Evolutionary conservation across 1,140 invertebrate species (phyloP).

Genomic region (Cydia pomonella): DNA sequence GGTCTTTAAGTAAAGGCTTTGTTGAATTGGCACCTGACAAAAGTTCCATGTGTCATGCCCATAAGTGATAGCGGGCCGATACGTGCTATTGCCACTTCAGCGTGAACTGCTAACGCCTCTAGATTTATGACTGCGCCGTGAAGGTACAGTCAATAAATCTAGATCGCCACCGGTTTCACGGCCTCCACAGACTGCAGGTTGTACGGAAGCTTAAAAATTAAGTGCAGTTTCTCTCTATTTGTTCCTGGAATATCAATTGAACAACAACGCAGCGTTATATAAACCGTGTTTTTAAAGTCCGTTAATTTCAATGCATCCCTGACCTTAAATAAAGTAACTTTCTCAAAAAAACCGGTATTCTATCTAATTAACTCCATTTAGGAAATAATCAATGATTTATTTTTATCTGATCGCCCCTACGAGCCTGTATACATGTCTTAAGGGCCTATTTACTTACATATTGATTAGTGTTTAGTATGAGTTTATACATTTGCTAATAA

Average conservation of each 20-base stretch:
- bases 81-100: constrained; percentile 42
- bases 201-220: not conserved
- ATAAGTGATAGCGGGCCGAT: constrained; percentile 38
- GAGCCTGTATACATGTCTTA: too few relatives aligned
- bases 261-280: too few relatives aligned
- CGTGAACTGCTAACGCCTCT: constrained; percentile 42
- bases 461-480: too few relatives aligned
- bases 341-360: too few relatives aligned
- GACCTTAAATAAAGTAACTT: too few relatives aligned
- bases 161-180: constrained; percentile 7
- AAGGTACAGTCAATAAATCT: constrained; percentile 44
- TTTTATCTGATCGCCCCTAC: too few relatives aligned
- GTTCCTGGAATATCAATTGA: not conserved
- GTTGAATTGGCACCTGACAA: constrained; percentile 32
- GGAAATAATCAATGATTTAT: too few relatives aligned
- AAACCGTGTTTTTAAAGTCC: too few relatives aligned
- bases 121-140: constrained; percentile 48
- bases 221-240: not conserved
- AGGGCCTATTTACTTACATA: too few relatives aligned
- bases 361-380: too few relatives aligned
- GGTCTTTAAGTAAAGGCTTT: not conserved
- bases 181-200: not conserved
- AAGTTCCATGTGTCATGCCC: constrained; percentile 40
- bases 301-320: too few relatives aligned
- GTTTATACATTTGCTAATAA: too few relatives aligned